Evolutionary conservation across 2,888 invertebrate species (phyloP), one percentile per base, ranked within the genome.

Genomic region (Rapana venosa): DNA sequence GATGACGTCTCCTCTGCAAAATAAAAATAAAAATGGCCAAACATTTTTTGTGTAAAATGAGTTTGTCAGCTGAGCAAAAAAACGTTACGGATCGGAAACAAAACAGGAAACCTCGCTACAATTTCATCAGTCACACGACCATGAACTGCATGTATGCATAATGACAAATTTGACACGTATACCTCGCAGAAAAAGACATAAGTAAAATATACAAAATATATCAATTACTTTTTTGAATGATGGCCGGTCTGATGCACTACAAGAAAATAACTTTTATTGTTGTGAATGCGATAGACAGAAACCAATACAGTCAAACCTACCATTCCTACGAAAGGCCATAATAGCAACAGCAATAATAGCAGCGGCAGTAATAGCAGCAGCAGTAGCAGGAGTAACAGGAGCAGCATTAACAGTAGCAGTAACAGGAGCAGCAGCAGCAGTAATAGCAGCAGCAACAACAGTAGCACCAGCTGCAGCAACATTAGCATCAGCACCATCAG

Each of bases 381-480:
- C 15, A 30, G 74, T 32, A 32, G 35, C 30, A 58, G 66, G 17
- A 70, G 74, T 70, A 70, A 17, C 66, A 32, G 66, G 13, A 32
- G 70, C 66, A 32, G 87, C 15, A 87, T 13, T 70, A 66, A 22
- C 30, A 66, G 66, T 61, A 70, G 87, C 20, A 58, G 70, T 87
- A 61, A 30, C 66, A 32, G 87, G 5, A 32, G 32, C 66, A 87
- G 70, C 26, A 70, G 74, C 66, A 70, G 87, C 70, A 87, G n/a
- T 32, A 61, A n/a, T 17, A 87, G 61, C 35, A 61, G 87, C 35
- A 87, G 35, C 26, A 87, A n/a, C 36, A 81, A 79, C 79, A 79
- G 81, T 47, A 32, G 70, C n/a, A 88, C 11, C 79, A 66, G 77
- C 79, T 13, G 88, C 30, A 47, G 81, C n/a, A 32, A 32, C 56